These are phyloP conservation scores for Trichacis sp. DNA, from an alignment of 2,888 invertebrate species.

Conservation along the genomic window DNA sequence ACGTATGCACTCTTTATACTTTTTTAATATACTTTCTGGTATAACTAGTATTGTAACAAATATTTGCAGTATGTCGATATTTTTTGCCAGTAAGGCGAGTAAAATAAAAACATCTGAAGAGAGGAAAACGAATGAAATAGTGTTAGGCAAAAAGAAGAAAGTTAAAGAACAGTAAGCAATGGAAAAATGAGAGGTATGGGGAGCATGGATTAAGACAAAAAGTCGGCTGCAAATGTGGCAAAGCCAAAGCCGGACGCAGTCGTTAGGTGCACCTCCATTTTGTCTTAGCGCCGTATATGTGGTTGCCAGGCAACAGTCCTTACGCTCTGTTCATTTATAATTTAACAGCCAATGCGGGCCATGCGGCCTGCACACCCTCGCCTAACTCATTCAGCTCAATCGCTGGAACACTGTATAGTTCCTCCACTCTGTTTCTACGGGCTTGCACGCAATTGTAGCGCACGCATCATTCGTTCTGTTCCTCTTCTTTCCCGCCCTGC, in stretches of 20 bases:
- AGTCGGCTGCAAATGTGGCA: no score
- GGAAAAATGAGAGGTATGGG: constrained; percentile 9
- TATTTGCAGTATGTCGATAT: no score
- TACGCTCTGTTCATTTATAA: constrained; percentile 69
- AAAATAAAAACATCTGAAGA: no score
- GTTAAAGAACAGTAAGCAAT: neutral
- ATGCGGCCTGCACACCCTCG: constrained; percentile 64
- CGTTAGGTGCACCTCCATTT: constrained; percentile 65
- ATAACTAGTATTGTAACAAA: no score
- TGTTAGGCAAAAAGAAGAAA: neutral
- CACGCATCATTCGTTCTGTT: constrained; percentile 42
- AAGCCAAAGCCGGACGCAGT: constrained; percentile 47
- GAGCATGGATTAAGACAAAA: constrained; percentile 3
- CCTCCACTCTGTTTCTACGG: constrained; percentile 38
- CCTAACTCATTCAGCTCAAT: constrained; percentile 51
- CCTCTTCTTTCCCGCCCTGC: constrained; percentile 43
- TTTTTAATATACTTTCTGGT: no score
- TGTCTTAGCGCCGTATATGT: constrained; percentile 67
- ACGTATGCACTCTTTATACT: no score
- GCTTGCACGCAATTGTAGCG: constrained; percentile 37
- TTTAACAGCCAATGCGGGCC: constrained; percentile 70
- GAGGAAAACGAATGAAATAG: neutral
- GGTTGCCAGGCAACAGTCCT: constrained; percentile 69
- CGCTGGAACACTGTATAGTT: constrained; percentile 47
- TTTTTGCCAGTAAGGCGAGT: no score